phyloP scores from a whole-genome alignment of 2,888 invertebrate genomes.

The Mythimna loreyi region DNA sequence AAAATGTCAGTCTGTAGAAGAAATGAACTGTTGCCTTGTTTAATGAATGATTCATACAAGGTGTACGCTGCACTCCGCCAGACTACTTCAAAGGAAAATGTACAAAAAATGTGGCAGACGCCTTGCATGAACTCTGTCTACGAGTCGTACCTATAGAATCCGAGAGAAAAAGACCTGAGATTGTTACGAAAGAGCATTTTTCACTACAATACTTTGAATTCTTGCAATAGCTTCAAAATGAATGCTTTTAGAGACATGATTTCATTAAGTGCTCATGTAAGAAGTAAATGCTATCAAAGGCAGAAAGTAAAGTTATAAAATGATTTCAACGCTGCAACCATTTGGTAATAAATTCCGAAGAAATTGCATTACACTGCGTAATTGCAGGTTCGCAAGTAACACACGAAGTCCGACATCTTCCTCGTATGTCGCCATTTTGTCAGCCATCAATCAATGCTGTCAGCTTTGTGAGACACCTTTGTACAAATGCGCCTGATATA shows the following conservation, averaged over 20 bases:
- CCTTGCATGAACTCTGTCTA: constrained; percentile 28
- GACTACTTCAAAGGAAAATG: constrained; percentile 31
- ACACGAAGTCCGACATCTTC: constrained; percentile 43
- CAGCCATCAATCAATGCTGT: constrained; percentile 56
- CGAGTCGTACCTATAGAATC: background rate
- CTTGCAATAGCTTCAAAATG: background rate
- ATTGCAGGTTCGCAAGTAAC: constrained; percentile 20
- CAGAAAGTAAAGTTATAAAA: background rate
- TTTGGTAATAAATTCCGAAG: constrained; percentile 24
- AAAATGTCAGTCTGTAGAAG: constrained; percentile 19
- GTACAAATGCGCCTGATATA: constrained; percentile 41
- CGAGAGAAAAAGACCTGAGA: background rate
- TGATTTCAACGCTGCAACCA: background rate
- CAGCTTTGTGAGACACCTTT: constrained; percentile 45
- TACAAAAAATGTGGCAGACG: constrained; percentile 38
- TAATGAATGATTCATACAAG: constrained; percentile 55
- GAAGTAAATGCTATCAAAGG: background rate
- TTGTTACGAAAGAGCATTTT: background rate
- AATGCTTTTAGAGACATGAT: background rate
- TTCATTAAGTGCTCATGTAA: background rate
- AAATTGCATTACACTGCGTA: constrained; percentile 18
- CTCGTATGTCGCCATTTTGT: constrained; percentile 56
- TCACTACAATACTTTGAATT: background rate
- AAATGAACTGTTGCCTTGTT: constrained; percentile 39
- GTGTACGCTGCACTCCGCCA: constrained; percentile 16